Evolutionary conservation across 2,797 vertebrate genomes (phyloP).

Genomic region (Artibeus jamaicensis): DNA sequence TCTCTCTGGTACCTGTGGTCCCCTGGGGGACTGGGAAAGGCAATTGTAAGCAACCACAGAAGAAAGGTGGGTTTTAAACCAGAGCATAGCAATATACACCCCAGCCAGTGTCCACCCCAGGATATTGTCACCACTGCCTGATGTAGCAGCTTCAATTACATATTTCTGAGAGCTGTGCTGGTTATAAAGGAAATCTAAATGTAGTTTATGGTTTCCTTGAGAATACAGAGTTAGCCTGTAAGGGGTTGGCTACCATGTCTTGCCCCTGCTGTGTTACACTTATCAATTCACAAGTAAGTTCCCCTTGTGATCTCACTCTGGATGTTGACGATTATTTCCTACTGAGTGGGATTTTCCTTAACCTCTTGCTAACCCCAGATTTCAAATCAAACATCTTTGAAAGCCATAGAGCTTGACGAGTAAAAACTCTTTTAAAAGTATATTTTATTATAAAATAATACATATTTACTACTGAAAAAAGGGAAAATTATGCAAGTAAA

Average conservation of each 20-base stretch:
- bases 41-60: not conserved
- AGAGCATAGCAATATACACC: not conserved
- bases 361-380: not conserved
- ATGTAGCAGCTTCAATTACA: not conserved
- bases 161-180: not conserved
- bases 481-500: not conserved
- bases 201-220: not conserved
- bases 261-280: not conserved
- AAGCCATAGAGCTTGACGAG: conserved; percentile 6
- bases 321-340: not conserved
- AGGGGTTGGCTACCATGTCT: not conserved
- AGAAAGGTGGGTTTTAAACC: not conserved
- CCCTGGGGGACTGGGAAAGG: conserved; percentile 31
- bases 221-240: not conserved
- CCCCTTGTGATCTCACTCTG: not conserved
- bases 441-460: conserved; percentile 2
- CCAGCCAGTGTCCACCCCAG: not conserved
- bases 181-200: not conserved
- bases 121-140: not conserved
- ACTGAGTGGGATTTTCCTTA: not conserved
- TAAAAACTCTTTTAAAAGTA: not conserved
- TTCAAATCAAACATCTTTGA: conserved; percentile 42
- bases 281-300: not conserved
- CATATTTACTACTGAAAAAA: not conserved
- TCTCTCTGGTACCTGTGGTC: conserved; percentile 6